A percentile compares a stretch with the other conserved stretches of the same genome.
Conservation (phyloP, 1,140 invertebrate species). For the Lasioglossum baleicum region DNA sequence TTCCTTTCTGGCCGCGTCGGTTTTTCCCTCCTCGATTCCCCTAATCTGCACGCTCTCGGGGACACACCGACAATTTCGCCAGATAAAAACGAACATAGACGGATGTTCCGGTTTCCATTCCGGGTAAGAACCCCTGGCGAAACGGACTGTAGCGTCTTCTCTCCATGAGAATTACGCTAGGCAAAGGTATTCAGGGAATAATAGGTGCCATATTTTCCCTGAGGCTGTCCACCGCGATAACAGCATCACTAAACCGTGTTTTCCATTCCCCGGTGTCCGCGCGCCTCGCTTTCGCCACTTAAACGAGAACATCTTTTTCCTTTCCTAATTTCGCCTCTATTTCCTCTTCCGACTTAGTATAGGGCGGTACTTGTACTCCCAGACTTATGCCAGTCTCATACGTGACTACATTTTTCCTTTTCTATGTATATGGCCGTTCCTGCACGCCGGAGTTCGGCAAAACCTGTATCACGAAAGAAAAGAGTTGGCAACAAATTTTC, state of each 20-base stretch:
- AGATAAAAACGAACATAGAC: conserved; percentile 13
- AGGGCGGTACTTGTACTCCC: neutral
- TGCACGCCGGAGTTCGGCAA: no score
- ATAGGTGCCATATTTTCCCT: conserved; percentile 5
- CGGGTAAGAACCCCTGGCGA: neutral
- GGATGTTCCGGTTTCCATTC: neutral
- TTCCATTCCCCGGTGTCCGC: neutral
- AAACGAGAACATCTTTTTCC: conserved; percentile 3
- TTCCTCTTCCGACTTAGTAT: neutral
- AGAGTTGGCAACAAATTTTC: no score
- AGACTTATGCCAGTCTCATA: no score
- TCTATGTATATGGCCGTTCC: no score
- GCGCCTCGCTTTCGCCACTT: neutral
- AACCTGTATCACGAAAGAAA: no score
- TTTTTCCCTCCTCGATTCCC: neutral
- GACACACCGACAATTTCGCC: conserved; percentile 8
- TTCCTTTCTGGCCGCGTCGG: neutral
- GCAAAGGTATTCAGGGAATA: conserved; percentile 4
- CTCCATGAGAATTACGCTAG: neutral
- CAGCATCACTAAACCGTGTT: conserved; percentile 14
- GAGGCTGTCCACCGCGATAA: conserved; percentile 9
- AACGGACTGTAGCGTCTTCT: neutral
- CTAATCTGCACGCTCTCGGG: conserved; percentile 9
- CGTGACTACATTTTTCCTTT: no score
- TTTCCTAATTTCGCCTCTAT: neutral